Conservation (phyloP, 1,140 invertebrate genomes). For the Homalodisca vitripennis region DNA sequence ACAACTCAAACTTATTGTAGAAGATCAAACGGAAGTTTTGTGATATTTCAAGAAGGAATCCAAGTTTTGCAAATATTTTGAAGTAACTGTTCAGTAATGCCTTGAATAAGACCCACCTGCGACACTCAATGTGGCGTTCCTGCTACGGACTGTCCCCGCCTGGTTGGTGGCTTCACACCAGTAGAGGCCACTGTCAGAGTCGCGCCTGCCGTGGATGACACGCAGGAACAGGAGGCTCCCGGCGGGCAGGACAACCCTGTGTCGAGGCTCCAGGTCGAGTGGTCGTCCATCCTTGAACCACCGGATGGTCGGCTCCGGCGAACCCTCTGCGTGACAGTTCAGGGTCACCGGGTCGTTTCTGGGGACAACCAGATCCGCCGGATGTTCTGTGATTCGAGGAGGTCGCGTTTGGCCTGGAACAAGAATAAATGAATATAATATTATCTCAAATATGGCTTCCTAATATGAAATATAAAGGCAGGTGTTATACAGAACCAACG, state of each 20-base stretch:
- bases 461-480: too few species aligned
- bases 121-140: slow-evolving; percentile 72
- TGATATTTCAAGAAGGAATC: too few species aligned
- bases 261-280: slow-evolving; percentile 53
- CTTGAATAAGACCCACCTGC: slow-evolving; percentile 73
- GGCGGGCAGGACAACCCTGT: slow-evolving; percentile 39
- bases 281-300: slow-evolving; percentile 85
- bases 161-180: slow-evolving; percentile 83
- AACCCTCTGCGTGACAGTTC: slow-evolving; percentile 88
- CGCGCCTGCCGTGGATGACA: slow-evolving; percentile 78
- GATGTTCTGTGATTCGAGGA: slow-evolving; percentile 43
- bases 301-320: slow-evolving; percentile 73
- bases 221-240: slow-evolving; percentile 47
- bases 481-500: too few species aligned
- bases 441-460: too few species aligned
- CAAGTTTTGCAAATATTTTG: too few species aligned
- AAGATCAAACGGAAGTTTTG: too few species aligned
- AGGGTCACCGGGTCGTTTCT: slow-evolving; percentile 87
- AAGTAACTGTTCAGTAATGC: too few species aligned
- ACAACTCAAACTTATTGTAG: too few species aligned
- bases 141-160: slow-evolving; percentile 74
- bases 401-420: slow-evolving; percentile 42
- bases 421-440: neutral
- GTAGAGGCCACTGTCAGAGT: slow-evolving; percentile 85
- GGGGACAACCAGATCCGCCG: slow-evolving; percentile 59